Base-by-base conservation (phyloP, 2,797 vertebrate species). In the Sebastes paucispinis region DNA sequence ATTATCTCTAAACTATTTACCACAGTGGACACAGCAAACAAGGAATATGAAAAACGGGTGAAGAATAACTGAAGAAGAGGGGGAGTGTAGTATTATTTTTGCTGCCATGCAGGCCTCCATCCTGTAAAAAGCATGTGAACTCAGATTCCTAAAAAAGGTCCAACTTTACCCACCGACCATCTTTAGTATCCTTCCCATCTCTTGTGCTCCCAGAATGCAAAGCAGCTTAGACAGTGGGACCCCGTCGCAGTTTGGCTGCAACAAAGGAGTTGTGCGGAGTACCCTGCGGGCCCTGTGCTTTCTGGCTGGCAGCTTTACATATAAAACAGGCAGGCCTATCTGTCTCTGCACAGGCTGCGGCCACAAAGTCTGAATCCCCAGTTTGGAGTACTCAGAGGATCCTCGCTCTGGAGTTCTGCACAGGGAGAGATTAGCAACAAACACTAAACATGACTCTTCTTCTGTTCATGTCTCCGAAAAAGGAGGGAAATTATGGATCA, bases 271-370 rank as follows among this genome's bases (percentile, higher is more conserved):
- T 87, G 83, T 88, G 82, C 52, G 52, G 85, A 84, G 92, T 82
- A 86, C 93, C 93, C 92, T 71, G 84, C 69, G 83, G 93, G 92
- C 93, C 89, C 88, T 75, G 73, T 88, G 89, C 88, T 91, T 94
- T 93, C 87, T 90, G 89, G 87, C 89, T 89, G 81, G 84, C 93
- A 94, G 93, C 91, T 95, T 93, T 94, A 95, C 92, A 95, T 94
- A 93, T 94, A 94, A 95, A 95, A 92, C 88, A 94, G 91, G 86
- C 90, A 43, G 84, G 93, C 91, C 89, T 95, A 95, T 96, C 94
- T 94, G 92, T 90, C 92, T 92, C 83, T 76, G 86, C 87, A 84
- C 94, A 95, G 93, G 88, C 92, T 90, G 90, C 52, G 71, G 87
- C 87, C 89, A 86, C 92, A 93, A 92, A 92, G 91, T 94, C 90